A percentile compares a stretch with the other conserved stretches of the same genome.
These are phyloP conservation scores for Lontra canadensis DNA, from an alignment of 2,113 vertebrate genomes.

Conservation along the genomic window DNA sequence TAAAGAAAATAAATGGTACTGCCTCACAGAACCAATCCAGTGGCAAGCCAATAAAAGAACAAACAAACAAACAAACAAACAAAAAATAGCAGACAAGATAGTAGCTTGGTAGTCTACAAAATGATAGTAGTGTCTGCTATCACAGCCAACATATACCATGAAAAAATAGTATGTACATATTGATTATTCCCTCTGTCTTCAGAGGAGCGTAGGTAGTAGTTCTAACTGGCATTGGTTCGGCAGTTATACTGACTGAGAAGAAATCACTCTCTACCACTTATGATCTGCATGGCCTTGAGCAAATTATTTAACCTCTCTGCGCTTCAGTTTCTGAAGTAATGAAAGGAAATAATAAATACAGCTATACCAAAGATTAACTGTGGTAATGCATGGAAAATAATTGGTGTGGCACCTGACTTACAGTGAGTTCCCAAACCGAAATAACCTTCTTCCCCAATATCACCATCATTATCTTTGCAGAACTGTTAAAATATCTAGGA, in stretches of 20 bases:
- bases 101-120: not conserved
- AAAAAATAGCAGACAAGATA: not conserved
- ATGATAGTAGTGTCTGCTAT: not conserved
- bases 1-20: conserved; percentile 31
- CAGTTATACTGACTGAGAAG: not conserved
- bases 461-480: not conserved
- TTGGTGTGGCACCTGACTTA: not conserved
- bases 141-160: not conserved
- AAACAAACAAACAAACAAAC: not conserved
- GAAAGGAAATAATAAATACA: not conserved
- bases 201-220: not conserved
- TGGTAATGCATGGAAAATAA: not conserved
- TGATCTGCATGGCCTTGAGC: not conserved
- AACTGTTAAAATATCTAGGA: not conserved
- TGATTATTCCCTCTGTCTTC: not conserved
- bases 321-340: conserved; percentile 17
- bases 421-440: not conserved
- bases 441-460: not conserved
- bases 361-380: not conserved
- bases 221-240: not conserved
- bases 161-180: not conserved
- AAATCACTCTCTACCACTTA: not conserved
- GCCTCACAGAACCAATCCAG: not conserved
- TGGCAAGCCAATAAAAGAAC: not conserved
- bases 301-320: conserved; percentile 18